Base-by-base conservation (phyloP, 2,113 vertebrate species). In the Murina feae region DNA sequence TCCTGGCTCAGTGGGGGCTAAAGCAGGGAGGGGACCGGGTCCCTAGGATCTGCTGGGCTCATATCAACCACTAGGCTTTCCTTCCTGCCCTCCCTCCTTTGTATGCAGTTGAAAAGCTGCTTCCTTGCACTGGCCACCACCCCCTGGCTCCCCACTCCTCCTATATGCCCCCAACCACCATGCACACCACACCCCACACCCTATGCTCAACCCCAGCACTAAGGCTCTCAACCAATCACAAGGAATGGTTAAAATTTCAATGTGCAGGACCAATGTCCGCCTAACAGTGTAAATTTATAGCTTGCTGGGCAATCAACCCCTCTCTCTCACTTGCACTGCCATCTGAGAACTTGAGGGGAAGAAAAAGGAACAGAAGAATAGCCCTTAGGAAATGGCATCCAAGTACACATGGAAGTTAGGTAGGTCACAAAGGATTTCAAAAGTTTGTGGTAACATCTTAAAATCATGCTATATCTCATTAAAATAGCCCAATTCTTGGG, bases 111-210 rank as follows among this genome's bases (percentile, higher is more conserved):
- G 28, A 53, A 87, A 65, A 79, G 66, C 18, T 18, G 20, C 17
- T 91, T 17, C 35, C 16, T 4, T 30, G 5, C 12, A 8, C n/a
- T 47, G 28, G 13, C 37, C 37, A 6, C 42, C 58, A 16, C 6
- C n/a, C 8, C 9, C 47, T 60, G 37, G 21, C 47, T 11, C 16
- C 58, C 25, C 71, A 58, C 1, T 11, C n/a, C 65, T 32, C 35
- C 42, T 30, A 8, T 11, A 25, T 5, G 32, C n/a, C 4, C 14
- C 14, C 4, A 39, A 6, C 20, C 21, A n/a, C 2, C 30, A 13
- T 4, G 4, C 25, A 47, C 2, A 13, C 9, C n/a, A 58, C 16
- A 12, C 5, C 17, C 9, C 17, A n/a, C 30, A 44, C 1, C n/a
- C 32, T 1, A 1, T 53, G 75, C 68, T 76, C 37, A 39, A 20